These are phyloP conservation scores for Penaeus japonicus DNA, from an alignment of 1,140 invertebrate species.

Conservation along the genomic window DNA sequence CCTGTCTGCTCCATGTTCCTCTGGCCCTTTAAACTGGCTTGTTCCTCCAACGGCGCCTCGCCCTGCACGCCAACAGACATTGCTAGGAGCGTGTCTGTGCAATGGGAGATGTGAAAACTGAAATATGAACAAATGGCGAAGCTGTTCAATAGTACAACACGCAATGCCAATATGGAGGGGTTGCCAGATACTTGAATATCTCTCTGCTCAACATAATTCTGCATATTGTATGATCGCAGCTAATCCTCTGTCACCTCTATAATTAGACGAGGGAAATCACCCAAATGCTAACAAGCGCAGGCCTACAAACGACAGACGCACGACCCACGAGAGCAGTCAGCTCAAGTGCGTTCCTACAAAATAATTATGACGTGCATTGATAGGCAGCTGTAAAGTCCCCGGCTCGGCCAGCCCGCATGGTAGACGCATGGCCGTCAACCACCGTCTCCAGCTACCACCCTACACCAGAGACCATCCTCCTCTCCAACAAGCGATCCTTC, in stretches of 20 bases:
- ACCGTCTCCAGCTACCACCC: neutral
- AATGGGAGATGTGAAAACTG: too few relatives aligned
- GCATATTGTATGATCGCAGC: neutral
- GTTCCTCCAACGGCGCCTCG: neutral
- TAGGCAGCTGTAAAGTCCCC: constrained; percentile 42
- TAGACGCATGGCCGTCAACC: constrained; percentile 36
- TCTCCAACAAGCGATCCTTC: too few relatives aligned
- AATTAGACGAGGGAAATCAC: too few relatives aligned
- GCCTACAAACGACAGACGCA: too few relatives aligned
- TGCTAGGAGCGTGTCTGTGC: too few relatives aligned
- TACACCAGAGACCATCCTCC: neutral
- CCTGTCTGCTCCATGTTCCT: neutral
- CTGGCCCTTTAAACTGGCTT: neutral
- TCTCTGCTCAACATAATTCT: constrained; percentile 1
- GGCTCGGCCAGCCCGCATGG: constrained; percentile 35
- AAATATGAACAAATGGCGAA: neutral
- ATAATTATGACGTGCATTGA: constrained; percentile 14
- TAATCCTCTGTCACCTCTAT: too few relatives aligned
- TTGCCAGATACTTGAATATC: constrained; percentile 30
- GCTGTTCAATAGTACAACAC: constrained; percentile 52
- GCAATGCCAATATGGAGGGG: constrained; percentile 38
- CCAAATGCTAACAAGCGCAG: too few relatives aligned
- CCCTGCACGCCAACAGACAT: neutral
- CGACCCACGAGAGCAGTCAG: too few relatives aligned
- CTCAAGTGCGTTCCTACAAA: too few relatives aligned